These are phyloP conservation scores for Grallaria varia DNA, from an alignment of 2,113 vertebrate genomes.

Conservation along the genomic window DNA sequence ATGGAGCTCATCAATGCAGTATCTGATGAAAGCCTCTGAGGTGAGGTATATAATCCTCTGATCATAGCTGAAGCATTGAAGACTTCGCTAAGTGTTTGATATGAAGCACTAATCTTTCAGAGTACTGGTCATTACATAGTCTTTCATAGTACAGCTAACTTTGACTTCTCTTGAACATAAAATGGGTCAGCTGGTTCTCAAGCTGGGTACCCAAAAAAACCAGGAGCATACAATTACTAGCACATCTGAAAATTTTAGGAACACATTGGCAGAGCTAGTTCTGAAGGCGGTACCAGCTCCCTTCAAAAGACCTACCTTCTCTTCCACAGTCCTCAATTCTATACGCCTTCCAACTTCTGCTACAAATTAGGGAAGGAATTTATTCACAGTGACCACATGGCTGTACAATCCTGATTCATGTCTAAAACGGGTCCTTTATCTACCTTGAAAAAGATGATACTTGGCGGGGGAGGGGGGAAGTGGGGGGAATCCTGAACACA, in stretches of 20 bases:
- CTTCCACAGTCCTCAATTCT: not conserved
- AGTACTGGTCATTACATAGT: not conserved
- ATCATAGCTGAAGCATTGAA: not conserved
- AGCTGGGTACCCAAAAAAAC: not conserved
- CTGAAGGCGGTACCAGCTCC: not conserved
- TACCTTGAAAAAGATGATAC: not conserved
- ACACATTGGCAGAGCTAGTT: not conserved
- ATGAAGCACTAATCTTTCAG: not conserved
- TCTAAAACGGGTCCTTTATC: not conserved
- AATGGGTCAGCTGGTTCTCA: not conserved
- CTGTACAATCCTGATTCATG: not conserved
- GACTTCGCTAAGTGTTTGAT: not conserved
- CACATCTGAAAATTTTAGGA: not conserved
- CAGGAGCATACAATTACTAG: not conserved
- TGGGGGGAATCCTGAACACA: not conserved
- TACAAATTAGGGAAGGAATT: not conserved
- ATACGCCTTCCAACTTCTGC: not conserved
- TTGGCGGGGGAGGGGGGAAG: too few relatives aligned
- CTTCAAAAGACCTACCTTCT: not conserved
- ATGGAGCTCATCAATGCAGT: not conserved
- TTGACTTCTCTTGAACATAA: not conserved
- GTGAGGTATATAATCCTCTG: not conserved
- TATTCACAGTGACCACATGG: not conserved
- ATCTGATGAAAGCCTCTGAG: not conserved
- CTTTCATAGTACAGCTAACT: not conserved